Evolutionary conservation across 1,140 invertebrate species (phyloP).

Genomic region (Diorhabda sublineata): DNA sequence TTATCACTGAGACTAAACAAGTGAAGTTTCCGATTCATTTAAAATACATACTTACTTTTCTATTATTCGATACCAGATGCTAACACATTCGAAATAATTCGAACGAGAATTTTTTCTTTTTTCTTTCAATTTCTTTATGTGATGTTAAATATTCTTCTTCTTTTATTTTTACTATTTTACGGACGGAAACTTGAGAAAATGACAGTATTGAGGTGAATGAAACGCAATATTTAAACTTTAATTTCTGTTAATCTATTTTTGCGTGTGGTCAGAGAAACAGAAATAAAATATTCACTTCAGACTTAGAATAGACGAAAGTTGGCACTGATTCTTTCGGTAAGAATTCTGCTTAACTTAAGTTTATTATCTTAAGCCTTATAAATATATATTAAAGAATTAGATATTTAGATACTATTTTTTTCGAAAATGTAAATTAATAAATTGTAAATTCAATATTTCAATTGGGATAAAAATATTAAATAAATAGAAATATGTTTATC

Average conservation of each 20-base stretch:
- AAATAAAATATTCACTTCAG: conserved; percentile 23
- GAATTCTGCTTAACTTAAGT: neutral
- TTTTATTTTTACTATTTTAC: too few relatives aligned
- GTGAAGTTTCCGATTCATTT: neutral
- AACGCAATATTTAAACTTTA: neutral
- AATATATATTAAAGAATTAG: too few relatives aligned
- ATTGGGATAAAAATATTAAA: neutral
- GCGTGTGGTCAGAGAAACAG: conserved; percentile 22
- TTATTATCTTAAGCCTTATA: conserved; percentile 5
- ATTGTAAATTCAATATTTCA: too few relatives aligned
- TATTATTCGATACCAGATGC: too few relatives aligned
- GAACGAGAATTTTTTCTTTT: too few relatives aligned
- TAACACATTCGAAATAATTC: too few relatives aligned
- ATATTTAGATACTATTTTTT: neutral
- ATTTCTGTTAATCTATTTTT: conserved; percentile 25
- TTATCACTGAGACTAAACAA: neutral
- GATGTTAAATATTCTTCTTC: too few relatives aligned
- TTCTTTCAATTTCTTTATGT: too few relatives aligned
- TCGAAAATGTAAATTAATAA: neutral
- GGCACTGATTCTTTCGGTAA: conserved; percentile 23
- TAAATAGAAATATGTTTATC: neutral
- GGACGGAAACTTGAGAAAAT: too few relatives aligned
- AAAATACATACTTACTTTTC: too few relatives aligned
- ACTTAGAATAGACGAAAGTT: conserved; percentile 32
- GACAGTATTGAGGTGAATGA: conserved; percentile 1